Evolutionary conservation across 1,140 invertebrate species (phyloP).

Genomic region (Lordiphosa mommai): DNA sequence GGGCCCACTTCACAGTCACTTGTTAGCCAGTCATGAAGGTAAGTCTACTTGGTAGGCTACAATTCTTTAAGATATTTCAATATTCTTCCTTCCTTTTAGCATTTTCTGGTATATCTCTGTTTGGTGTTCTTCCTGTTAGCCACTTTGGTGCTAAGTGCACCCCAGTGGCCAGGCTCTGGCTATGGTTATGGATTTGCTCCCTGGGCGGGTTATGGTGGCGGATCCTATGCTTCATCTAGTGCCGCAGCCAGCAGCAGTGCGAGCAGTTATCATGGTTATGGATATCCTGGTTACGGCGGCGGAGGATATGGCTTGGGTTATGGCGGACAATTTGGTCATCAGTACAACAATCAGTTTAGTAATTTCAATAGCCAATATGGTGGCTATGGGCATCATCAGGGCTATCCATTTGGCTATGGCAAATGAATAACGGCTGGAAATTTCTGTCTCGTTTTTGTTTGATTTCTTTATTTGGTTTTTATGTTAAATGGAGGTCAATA

Average conservation of each 20-base stretch:
- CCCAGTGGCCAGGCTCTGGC: conserved; percentile 39
- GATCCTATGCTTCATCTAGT: conserved; percentile 1
- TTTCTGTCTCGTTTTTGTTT: conserved; percentile 52
- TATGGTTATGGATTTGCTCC: conserved; percentile 53
- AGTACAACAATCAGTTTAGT: conserved; percentile 53
- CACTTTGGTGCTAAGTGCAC: conserved; percentile 18
- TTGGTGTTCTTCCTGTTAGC: conserved; percentile 21
- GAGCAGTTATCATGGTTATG: conserved; percentile 17
- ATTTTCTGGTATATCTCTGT: conserved; percentile 4
- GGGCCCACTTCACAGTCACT: conserved; percentile 12
- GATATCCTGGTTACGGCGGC: conserved; percentile 27
- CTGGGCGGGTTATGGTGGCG: conserved; percentile 43
- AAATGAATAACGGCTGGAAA: conserved; percentile 45
- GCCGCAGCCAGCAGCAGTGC: conserved; percentile 12
- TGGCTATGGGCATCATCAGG: conserved; percentile 17
- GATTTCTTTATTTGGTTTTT: conserved; percentile 60
- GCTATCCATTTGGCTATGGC: conserved; percentile 53
- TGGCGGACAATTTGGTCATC: conserved; percentile 10
- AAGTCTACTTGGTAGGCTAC: conserved; percentile 5
- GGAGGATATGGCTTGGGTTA: no score
- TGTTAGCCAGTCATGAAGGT: conserved; percentile 48
- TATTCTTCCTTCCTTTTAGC: no score
- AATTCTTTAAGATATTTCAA: no score
- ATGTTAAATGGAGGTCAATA: conserved; percentile 59
- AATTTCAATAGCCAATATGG: conserved; percentile 37